phyloP scores from a whole-genome alignment of 2,888 invertebrate species.

The Eupeodes latifasciatus region DNA sequence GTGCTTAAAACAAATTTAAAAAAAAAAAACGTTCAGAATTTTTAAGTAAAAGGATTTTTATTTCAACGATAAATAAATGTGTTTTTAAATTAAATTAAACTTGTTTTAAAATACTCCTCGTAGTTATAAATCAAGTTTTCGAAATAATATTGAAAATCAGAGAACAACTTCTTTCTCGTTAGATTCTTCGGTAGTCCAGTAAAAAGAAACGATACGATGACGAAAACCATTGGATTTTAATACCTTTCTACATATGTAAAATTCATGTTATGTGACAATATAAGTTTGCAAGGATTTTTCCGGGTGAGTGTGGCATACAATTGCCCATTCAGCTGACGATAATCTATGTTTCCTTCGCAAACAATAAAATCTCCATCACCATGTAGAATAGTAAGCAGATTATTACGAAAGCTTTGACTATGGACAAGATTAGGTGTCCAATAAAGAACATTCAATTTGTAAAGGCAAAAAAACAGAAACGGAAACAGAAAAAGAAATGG shows the following conservation, averaged over 20 bases:
- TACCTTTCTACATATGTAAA: constrained; percentile 24
- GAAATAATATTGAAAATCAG: not conserved
- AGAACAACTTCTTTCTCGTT: not conserved
- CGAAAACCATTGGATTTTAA: constrained; percentile 43
- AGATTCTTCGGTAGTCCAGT: not conserved
- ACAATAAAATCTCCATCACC: constrained; percentile 68
- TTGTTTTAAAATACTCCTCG: no score
- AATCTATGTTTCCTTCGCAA: constrained; percentile 61
- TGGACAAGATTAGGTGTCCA: constrained; percentile 62
- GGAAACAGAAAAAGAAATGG: constrained; percentile 45
- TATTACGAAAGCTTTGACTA: constrained; percentile 59
- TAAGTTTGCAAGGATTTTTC: constrained; percentile 56
- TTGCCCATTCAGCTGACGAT: constrained; percentile 59
- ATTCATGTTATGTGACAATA: constrained; percentile 29
- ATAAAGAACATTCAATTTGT: constrained; percentile 73
- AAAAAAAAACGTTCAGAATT: no score
- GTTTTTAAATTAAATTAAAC: no score
- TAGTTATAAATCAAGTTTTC: not conserved
- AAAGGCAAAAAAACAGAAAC: constrained; percentile 40
- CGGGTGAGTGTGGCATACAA: constrained; percentile 46
- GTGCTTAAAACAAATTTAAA: no score
- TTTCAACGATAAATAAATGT: no score
- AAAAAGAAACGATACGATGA: not conserved
- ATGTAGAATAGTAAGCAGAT: constrained; percentile 60
- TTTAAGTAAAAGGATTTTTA: no score